Base-by-base conservation (phyloP, 2,113 vertebrate genomes). In the Pachypanchax playfairii region DNA sequence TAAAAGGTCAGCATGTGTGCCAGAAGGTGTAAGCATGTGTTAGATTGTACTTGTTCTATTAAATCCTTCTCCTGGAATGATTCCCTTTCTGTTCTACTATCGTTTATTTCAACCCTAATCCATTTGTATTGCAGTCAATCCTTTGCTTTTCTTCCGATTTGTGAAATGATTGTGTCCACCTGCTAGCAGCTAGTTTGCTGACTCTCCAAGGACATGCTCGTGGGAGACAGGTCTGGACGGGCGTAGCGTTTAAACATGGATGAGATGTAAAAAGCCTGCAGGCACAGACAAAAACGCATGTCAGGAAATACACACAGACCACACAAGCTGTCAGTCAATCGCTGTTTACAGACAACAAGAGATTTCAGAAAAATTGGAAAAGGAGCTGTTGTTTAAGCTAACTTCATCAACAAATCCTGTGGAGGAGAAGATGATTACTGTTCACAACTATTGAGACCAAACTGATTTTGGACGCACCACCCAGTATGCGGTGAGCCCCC, bases 401-500 rank as follows among this genome's bases (percentile, higher is more conserved):
- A 46, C 28, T n/a, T n/a, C n/a, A n/a, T n/a, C n/a, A n/a, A n/a
- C n/a, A 65, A 64, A 85, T 60, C 68, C 51, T 6, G 33, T 6
- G 1, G 74, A 63, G 35, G 39, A 24, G 42, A 48, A 70, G 64
- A 75, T 74, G 68, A 54, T 35, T 42, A n/a, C 57, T 62, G 58
- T 56, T 56, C 14, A 51, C 12, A 12, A 52, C 4, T 52, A 58
- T 73, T 72, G 59, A 56, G 53, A 60, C 25, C 75, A n/a, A n/a
- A n/a, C n/a, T n/a, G 33, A 59, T 18, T 69, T 55, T 59, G 3
- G 1, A 87, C 92, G 65, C 89, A 93, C 92, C 90, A 92, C 92
- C 92, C 92, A 94, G 87, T 91, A 93, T 2, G 93, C 94, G 0
- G 91, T 93, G 47, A 93, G 79, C 0, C 87, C 92, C 41, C 94